These are phyloP conservation scores for Desmophyllum pertusum DNA, from an alignment of 92 coral and sea anemone genomes.

Conservation along the genomic window DNA sequence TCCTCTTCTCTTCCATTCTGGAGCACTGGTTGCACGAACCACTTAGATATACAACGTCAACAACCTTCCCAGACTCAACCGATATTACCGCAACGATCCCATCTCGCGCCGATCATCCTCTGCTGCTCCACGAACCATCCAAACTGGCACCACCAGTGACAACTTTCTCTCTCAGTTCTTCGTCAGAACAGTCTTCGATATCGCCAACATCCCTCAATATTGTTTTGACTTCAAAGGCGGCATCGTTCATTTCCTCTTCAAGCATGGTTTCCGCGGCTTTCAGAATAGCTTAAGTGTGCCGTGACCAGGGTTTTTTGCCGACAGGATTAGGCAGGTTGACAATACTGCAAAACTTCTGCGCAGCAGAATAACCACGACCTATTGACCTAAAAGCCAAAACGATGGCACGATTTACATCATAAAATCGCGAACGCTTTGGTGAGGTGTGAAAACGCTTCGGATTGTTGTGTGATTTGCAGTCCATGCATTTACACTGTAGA, in stretches of 20 bases:
- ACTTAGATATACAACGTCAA: constrained; percentile 49
- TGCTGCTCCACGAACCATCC: constrained; percentile 67
- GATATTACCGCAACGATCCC: constrained; percentile 61
- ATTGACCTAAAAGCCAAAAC: constrained; percentile 59
- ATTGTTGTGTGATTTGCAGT: constrained; percentile 29
- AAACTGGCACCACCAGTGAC: constrained; percentile 41
- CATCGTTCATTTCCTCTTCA: constrained; percentile 29
- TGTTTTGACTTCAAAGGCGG: constrained; percentile 49
- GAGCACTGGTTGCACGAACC: constrained; percentile 40
- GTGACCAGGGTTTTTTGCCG: constrained; percentile 38
- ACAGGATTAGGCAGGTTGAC: constrained; percentile 44
- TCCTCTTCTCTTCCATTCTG: constrained; percentile 32
- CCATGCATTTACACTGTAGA: constrained; percentile 33
- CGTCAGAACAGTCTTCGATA: constrained; percentile 20
- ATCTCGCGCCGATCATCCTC: constrained; percentile 60
- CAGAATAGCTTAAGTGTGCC: constrained; percentile 32
- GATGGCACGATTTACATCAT: constrained; percentile 48
- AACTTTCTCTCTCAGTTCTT: constrained; percentile 40
- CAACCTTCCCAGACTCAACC: constrained; percentile 58
- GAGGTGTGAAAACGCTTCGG: constrained; percentile 52
- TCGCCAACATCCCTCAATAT: constrained; percentile 23
- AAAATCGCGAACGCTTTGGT: constrained; percentile 34
- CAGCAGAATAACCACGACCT: constrained; percentile 59
- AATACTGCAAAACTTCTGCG: constrained; percentile 53
- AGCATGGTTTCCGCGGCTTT: constrained; percentile 20